Base-by-base conservation (phyloP, 2,797 vertebrate genomes). In the Pelobates cultripes region DNA sequence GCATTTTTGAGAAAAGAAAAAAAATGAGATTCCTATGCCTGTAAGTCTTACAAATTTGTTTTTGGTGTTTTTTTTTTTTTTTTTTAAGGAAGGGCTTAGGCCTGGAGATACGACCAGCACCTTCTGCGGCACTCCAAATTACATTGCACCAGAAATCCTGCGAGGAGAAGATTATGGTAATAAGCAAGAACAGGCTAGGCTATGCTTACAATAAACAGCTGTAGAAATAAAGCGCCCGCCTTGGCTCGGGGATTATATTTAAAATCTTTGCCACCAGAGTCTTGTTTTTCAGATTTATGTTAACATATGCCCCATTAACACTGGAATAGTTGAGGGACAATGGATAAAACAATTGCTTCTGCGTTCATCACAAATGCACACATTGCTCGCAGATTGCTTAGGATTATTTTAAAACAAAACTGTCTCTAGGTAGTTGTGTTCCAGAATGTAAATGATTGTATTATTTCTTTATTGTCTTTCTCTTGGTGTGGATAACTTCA, bases 81-180 rank as follows among this genome's bases (percentile, higher is more conserved):
- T 8, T 78, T 51, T 89, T 79, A 91, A 99, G 98, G 98, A 99
- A 93, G 97, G 98, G 41, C 90, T 99, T 88, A 96, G 98, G 86
- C 98, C 98, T 13, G 98, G 98, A 78, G 98, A 99, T 89, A 98
- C 97, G 44, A 99, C 98, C 15, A 99, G 98, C 92, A 99, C 98
- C 0, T 99, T 99, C 92, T 99, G 98, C 79, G 98, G 98, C 44
- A 99, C 98, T 88, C 98, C 98, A 80, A 99, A 99, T 92, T 99
- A 99, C 87, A 99, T 99, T 45, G 98, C 98, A 85, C 98, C 98
- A 0, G 98, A 99, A 91, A 99, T 99, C 89, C 94, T 99, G 78
- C 85, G 98, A 89, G 98, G 98, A 91, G 98, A 99, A 87, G 98
- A 99, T 90, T 99, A 99, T 43, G 97, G 98, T 99, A 95, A 74